Percentiles rank a stretch among this genome's conserved stretches.
These are phyloP conservation scores for Tylochromis polylepis DNA, from an alignment of 2,113 vertebrate genomes.

Conservation along the genomic window DNA sequence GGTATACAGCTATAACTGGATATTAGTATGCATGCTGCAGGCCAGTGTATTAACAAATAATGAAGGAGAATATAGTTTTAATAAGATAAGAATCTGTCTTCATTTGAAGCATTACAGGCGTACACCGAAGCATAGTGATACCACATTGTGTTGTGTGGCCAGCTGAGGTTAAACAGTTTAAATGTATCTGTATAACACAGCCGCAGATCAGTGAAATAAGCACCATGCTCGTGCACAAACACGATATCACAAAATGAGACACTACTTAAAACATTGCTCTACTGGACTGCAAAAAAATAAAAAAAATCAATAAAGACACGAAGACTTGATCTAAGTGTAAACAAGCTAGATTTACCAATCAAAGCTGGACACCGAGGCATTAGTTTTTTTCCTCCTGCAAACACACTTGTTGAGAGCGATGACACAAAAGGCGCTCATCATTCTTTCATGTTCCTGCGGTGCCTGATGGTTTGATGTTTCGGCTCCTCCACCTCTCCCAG, in stretches of 20 bases:
- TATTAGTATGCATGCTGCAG: neutral
- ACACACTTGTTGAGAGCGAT: neutral
- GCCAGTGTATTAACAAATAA: neutral
- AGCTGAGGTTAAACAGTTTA: neutral
- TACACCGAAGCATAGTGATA: neutral
- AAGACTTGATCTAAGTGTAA: neutral
- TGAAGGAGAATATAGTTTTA: neutral
- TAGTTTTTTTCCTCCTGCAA: neutral
- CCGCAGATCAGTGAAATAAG: neutral
- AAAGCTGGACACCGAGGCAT: neutral
- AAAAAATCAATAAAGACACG: neutral
- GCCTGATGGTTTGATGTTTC: constrained; percentile 26
- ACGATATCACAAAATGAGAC: neutral
- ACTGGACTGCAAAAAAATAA: neutral
- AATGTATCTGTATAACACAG: neutral
- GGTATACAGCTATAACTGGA: neutral
- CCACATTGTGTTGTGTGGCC: neutral
- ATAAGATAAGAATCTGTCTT: neutral
- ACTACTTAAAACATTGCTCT: neutral
- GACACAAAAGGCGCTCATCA: neutral
- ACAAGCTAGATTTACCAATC: neutral
- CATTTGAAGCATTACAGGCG: neutral
- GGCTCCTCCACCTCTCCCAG: constrained; percentile 12
- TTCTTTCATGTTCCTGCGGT: constrained; percentile 38
- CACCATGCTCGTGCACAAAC: fast-evolving